Evolutionary conservation across 2,797 vertebrate species (phyloP), one percentile per base, ranked within the genome.

Genomic region (Cyclura pinguis): DNA sequence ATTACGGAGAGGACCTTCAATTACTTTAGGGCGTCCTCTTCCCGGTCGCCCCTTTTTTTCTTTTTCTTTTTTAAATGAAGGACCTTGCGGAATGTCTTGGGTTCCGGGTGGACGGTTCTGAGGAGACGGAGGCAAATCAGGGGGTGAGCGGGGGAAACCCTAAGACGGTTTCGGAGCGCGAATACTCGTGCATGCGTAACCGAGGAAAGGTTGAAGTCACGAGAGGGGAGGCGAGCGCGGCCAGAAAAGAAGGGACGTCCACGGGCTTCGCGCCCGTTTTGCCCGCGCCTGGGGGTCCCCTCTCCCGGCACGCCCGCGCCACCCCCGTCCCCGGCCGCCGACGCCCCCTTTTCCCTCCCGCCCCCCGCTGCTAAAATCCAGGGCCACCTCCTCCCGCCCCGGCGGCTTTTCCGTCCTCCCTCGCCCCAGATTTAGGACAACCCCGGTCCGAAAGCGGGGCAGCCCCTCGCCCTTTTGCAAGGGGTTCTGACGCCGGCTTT

Each of bases 171-270:
- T 42, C 29, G 77, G 57, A 24, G 6, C 55, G 74, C 86, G 74
- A 74, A 76, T 38, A 82, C 13, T 76, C 69, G 29, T 64, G 32
- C 50, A 22, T 52, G 80, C 32, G 42, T 55, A 52, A 88, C 32
- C 32, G 7, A 27, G 55, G 42, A 20, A 73, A 24, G 9, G 32
- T 62, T 64, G 59, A 83, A 96, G 84, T 92, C 93, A 96, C 95
- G 96, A 96, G 96, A 96, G 95, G 96, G 95, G 87, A 93, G 92
- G 95, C 90, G 89, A 93, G 95, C 93, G 91, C 94, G 95, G 97
- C 94, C 35, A 42, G 6, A 91, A 95, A 20, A 73, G 35, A 38
- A 80, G 67, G 47, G 64, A 47, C 80, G 38, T 62, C 18, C 6
- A 22, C n/a, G 42, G 73, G 50, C 42, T 64, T 62, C 57, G 42